A percentile compares a stretch with the other conserved stretches of the same genome.
Conservation (phyloP, 1,140 invertebrate species). For the Drosophila nigrodunni region DNA sequence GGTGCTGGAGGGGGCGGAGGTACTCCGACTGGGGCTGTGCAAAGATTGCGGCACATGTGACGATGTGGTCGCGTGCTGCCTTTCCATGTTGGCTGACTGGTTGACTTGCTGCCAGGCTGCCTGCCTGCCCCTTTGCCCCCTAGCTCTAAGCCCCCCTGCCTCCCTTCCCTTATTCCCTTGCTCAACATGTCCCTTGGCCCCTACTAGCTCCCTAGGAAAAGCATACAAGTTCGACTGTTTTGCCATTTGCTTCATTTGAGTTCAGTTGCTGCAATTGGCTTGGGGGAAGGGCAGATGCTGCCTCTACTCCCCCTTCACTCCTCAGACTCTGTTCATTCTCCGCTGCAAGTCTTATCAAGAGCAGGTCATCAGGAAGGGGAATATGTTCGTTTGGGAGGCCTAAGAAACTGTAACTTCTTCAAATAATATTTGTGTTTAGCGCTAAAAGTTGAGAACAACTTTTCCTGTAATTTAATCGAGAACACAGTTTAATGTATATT, state of each 20-base stretch:
- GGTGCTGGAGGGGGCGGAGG: neutral
- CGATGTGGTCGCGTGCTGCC: slow-evolving; percentile 79
- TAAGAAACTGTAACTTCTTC: slow-evolving; percentile 64
- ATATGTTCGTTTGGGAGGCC: slow-evolving; percentile 41
- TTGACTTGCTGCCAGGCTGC: slow-evolving; percentile 35
- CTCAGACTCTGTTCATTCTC: neutral
- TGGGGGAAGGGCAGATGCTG: slow-evolving; percentile 36
- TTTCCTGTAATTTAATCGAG: neutral
- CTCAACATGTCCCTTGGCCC: slow-evolving; percentile 6
- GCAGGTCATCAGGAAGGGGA: slow-evolving; percentile 66
- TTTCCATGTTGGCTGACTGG: slow-evolving; percentile 17
- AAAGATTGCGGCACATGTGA: slow-evolving; percentile 78
- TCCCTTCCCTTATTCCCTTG: neutral
- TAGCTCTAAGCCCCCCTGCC: slow-evolving; percentile 10
- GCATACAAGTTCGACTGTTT: slow-evolving; percentile 34
- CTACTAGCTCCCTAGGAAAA: neutral
- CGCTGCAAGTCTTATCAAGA: slow-evolving; percentile 64
- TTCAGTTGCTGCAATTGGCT: slow-evolving; percentile 63
- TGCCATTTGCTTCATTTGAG: slow-evolving; percentile 59
- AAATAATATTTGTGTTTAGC: slow-evolving; percentile 23
- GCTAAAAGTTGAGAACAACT: slow-evolving; percentile 14
- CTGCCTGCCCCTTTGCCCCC: slow-evolving; percentile 6
- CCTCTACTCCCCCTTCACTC: neutral
- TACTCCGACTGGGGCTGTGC: neutral
- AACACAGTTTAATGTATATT: neutral